These are phyloP conservation scores for Hucho hucho DNA, from an alignment of 2,113 vertebrate species.

Conservation along the genomic window DNA sequence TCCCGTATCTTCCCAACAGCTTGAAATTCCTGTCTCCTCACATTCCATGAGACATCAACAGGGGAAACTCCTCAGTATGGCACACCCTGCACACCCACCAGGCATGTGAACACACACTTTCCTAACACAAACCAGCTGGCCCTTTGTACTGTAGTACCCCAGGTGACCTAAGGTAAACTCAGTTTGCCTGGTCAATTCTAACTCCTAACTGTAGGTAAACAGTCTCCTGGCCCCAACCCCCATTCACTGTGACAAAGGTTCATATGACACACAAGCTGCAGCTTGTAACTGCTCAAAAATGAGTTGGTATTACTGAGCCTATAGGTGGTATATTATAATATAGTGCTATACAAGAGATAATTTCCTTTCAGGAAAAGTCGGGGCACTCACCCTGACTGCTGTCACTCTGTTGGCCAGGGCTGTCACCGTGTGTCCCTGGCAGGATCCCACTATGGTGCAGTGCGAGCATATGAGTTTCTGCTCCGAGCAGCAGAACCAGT, in stretches of 20 bases:
- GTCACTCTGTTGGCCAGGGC: slow-evolving; percentile 72
- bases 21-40: slow-evolving; percentile 63
- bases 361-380: neutral
- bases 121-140: neutral
- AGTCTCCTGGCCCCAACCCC: neutral
- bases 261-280: too few species aligned
- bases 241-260: neutral
- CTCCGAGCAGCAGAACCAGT: slow-evolving; percentile 80
- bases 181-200: neutral
- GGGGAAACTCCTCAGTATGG: neutral
- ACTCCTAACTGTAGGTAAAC: neutral
- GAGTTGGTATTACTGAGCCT: too few species aligned
- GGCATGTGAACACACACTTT: neutral
- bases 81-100: neutral
- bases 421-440: slow-evolving; percentile 75
- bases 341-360: neutral
- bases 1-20: slow-evolving; percentile 7
- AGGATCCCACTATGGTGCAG: slow-evolving; percentile 73
- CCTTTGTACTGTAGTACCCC: neutral
- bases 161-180: neutral
- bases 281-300: neutral
- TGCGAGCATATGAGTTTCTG: slow-evolving; percentile 73
- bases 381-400: slow-evolving; percentile 77
- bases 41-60: slow-evolving; percentile 24
- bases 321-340: too few species aligned